Conservation (phyloP, 2,797 vertebrate genomes). For the Lepidocolaptes lacrymiger region DNA sequence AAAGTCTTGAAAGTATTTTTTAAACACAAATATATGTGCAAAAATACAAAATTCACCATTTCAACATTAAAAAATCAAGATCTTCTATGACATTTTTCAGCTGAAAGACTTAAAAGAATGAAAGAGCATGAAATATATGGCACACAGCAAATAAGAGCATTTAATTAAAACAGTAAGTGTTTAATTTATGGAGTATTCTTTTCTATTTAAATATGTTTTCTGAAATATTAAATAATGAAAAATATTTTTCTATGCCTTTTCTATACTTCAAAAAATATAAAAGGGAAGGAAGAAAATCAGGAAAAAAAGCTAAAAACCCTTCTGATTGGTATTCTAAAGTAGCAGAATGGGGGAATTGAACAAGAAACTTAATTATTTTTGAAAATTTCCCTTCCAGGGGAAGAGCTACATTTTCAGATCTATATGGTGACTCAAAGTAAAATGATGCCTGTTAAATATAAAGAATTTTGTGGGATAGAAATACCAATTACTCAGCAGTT, state of each 20-base stretch:
- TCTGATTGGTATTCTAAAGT: not conserved
- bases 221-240: not conserved
- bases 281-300: fast-evolving
- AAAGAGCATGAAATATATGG: not conserved
- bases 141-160: not conserved
- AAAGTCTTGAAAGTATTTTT: not conserved
- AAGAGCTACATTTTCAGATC: not conserved
- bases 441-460: not conserved
- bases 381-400: not conserved
- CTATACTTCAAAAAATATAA: not conserved
- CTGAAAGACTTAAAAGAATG: not conserved
- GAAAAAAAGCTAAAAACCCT: fast-evolving
- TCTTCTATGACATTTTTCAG: not conserved
- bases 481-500: not conserved
- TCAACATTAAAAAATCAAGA: not conserved
- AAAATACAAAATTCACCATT: not conserved
- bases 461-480: not conserved
- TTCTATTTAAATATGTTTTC: not conserved
- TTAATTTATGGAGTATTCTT: not conserved
- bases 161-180: not conserved
- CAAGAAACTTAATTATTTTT: not conserved
- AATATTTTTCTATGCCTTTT: not conserved
- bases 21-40: not conserved
- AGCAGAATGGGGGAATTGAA: not conserved
- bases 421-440: not conserved